Conservation (phyloP, 2,113 vertebrate species). For the Odocoileus virginianus region DNA sequence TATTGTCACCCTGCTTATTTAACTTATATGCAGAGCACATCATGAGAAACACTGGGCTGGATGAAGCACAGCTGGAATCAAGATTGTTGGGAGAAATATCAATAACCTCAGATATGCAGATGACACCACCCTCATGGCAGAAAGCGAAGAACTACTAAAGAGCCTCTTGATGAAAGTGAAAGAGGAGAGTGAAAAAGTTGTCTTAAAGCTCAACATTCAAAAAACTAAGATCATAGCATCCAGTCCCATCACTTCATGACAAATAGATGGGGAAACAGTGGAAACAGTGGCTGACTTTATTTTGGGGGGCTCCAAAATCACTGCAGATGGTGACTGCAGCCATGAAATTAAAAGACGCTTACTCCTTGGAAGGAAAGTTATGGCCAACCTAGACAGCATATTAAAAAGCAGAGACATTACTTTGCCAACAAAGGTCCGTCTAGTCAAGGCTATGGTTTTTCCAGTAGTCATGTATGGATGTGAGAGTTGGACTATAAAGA, state of each 20-base stretch:
- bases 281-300: background rate
- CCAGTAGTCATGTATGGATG: background rate
- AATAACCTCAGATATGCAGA: too few relatives aligned
- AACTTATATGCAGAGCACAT: too few relatives aligned
- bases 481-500: background rate
- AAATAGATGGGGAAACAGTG: background rate
- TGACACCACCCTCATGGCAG: background rate
- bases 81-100: too few relatives aligned
- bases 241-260: background rate
- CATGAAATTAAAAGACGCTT: background rate
- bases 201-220: background rate
- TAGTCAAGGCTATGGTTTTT: background rate
- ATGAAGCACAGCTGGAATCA: too few relatives aligned
- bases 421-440: background rate
- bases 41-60: rapidly evolving
- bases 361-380: background rate
- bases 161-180: background rate
- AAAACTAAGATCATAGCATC: background rate
- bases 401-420: background rate
- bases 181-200: background rate
- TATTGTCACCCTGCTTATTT: background rate
- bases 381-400: background rate
- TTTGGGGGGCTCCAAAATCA: background rate
- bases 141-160: background rate
- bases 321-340: background rate